phyloP scores from a whole-genome alignment of 2,797 vertebrate genomes.

The Enteromius thamalakanensis region DNA sequence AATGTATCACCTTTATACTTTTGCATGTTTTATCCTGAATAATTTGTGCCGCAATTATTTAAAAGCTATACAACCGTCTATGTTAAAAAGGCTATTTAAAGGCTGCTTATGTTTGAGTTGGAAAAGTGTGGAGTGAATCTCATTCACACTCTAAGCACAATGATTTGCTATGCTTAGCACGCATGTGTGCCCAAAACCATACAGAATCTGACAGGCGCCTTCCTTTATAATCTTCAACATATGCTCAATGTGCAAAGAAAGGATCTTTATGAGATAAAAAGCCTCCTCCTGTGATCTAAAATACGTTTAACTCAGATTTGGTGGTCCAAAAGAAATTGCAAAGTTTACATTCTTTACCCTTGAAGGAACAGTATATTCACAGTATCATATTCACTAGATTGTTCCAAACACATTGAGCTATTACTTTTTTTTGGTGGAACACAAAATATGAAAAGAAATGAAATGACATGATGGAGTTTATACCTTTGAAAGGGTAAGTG shows the following conservation, averaged over 20 bases:
- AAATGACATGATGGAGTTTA: neutral
- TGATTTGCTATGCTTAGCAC: neutral
- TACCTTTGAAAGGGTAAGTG: neutral
- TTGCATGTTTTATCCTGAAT: neutral
- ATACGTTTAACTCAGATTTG: neutral
- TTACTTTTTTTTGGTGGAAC: neutral
- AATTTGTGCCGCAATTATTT: neutral
- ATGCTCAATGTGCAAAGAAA: slow-evolving; percentile 16
- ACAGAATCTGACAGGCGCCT: neutral
- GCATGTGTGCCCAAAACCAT: slow-evolving; percentile 2
- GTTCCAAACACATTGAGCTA: neutral
- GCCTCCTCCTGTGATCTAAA: slow-evolving; percentile 3
- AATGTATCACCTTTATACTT: too few species aligned
- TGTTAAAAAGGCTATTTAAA: neutral
- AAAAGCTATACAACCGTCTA: neutral
- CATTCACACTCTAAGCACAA: neutral
- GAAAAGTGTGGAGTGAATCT: neutral
- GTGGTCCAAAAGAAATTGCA: neutral
- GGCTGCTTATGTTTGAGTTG: neutral
- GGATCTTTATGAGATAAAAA: slow-evolving; percentile 6
- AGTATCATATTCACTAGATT: neutral
- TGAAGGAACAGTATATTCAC: neutral
- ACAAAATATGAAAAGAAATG: neutral
- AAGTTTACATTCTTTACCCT: neutral
- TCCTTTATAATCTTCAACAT: slow-evolving; percentile 5